These are phyloP conservation scores for Trichonephila clavata DNA, from an alignment of 1,140 invertebrate genomes.

Conservation along the genomic window DNA sequence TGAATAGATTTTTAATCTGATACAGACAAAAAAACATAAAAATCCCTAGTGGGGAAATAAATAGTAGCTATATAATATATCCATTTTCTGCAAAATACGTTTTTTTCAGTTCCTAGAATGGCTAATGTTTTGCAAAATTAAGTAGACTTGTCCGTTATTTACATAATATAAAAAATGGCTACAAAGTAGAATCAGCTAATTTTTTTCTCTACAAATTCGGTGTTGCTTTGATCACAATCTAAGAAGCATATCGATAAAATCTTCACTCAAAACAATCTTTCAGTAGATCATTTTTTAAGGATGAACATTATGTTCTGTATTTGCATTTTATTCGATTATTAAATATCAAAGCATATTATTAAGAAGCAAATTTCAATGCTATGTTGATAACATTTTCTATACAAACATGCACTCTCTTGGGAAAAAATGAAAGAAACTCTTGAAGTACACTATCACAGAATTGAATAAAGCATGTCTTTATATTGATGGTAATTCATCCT, in stretches of 20 bases:
- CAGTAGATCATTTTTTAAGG: neutral
- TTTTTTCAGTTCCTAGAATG: neutral
- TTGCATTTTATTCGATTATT: neutral
- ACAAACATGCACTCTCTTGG: neutral
- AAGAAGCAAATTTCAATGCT: neutral
- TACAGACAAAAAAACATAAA: constrained; percentile 66
- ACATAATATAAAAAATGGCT: neutral
- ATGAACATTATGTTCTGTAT: neutral
- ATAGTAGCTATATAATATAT: neutral
- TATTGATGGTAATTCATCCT: neutral
- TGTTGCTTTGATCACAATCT: neutral
- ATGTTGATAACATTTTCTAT: neutral
- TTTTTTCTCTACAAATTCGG: neutral
- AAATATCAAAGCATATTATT: neutral
- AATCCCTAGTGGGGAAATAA: constrained; percentile 36
- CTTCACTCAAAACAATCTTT: neutral
- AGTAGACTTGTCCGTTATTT: constrained; percentile 20
- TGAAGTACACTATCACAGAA: constrained; percentile 17
- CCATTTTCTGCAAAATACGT: neutral
- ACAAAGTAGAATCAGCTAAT: constrained; percentile 3
- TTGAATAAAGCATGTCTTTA: neutral
- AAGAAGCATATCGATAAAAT: neutral
- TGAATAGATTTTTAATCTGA: constrained; percentile 72
- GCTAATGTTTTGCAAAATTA: constrained; percentile 3
- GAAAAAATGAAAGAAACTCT: neutral